Base-by-base conservation (phyloP, 2,888 invertebrate species). In the Himalopsyche kuldschensis region DNA sequence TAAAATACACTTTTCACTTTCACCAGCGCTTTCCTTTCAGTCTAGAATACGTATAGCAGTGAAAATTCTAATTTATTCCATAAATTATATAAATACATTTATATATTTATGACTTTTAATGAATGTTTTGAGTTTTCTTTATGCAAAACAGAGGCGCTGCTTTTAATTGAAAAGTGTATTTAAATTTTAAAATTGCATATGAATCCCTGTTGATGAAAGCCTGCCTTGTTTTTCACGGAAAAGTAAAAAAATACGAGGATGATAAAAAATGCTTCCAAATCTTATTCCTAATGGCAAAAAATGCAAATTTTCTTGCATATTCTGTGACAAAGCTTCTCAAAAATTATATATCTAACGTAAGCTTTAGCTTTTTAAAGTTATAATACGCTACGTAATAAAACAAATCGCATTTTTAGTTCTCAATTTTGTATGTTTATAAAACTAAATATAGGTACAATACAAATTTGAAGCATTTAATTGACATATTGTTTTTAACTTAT, bases 251-350 rank as follows among this genome's bases (percentile, higher is more conserved):
- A 69, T 69, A 11, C 69, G 69, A 27, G 20, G 30, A 69, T 69
- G 69, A 69, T 69, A 69, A 69, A 69, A 69, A 69, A 69, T 69
- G 30, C 69, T 69, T 69, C 69, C 32, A 20, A 76, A 76, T 76
- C 41, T 76, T 76, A 76, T 41, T n/a, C 41, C 41, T 76, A 32
- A 35, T 35, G 75, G 31, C 31, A 24, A 76, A 76, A 76, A 32
- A 76, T 76, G 35, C 41, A 76, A 76, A 76, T 76, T 35, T 35
- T 76, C 76, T n/a, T 76, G 76, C 35, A 76, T 76, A 35, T 76
- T 69, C 24, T 69, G 69, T n/a, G 27, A 69, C 69, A 69, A 27
- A 24, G 69, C 24, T 69, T 69, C 69, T 69, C 69, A 69, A 69
- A 69, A 69, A 41, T 41, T 41, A 41, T 15, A 41, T 4, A 1